Conservation (phyloP, 2,797 vertebrate genomes). For the Rhodeus uyekii region DNA sequence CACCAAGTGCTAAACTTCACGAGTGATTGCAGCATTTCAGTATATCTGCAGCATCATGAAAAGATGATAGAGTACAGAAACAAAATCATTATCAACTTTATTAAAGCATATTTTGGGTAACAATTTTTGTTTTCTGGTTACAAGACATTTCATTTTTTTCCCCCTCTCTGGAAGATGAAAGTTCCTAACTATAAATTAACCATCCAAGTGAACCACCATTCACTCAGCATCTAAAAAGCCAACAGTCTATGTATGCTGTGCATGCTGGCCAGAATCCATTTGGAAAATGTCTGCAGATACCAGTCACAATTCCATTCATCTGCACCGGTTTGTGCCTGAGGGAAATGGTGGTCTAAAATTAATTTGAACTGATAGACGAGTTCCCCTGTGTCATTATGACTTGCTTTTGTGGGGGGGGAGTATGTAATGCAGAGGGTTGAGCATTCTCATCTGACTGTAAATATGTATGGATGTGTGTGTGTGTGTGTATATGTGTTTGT, state of each 20-base stretch:
- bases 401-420: constrained; percentile 48
- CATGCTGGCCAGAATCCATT: constrained; percentile 38
- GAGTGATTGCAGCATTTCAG: not conserved
- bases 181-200: constrained; percentile 1
- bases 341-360: constrained; percentile 27
- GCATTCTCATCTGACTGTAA: constrained; percentile 78
- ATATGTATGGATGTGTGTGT: constrained; percentile 79
- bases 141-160: not conserved
- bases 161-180: not conserved
- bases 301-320: constrained; percentile 20
- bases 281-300: constrained; percentile 24
- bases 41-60: constrained; percentile 2
- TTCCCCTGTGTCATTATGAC: constrained; percentile 43
- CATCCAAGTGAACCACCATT: not conserved
- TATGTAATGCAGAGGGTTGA: constrained; percentile 75
- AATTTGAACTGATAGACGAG: constrained; percentile 9
- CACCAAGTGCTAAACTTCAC: constrained; percentile 47
- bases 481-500: constrained; percentile 82
- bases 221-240: constrained; percentile 11
- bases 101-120: not conserved
- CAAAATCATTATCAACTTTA: constrained; percentile 3
- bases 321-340: constrained; percentile 43
- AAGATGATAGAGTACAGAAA: not conserved
- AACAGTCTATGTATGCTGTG: constrained; percentile 43
- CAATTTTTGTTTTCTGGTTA: not conserved